These are phyloP conservation scores for Rhea americana DNA, from an alignment of 2,113 vertebrate genomes.

Conservation along the genomic window DNA sequence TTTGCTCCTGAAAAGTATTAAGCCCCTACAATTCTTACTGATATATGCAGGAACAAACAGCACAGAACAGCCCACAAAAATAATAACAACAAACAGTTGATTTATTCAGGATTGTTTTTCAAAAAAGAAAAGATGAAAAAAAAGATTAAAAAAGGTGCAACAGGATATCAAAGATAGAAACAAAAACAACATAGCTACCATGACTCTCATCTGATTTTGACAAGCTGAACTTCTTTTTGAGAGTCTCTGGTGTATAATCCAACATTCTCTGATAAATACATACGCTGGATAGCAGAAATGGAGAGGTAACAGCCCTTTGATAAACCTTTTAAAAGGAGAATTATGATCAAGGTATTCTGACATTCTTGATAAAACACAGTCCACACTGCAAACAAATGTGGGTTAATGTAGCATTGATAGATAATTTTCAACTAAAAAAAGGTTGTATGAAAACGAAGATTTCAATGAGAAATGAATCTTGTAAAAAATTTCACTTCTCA, in stretches of 20 bases:
- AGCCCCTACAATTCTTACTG: not conserved
- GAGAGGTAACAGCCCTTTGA: not conserved
- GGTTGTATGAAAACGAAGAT: not conserved
- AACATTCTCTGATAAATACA: not conserved
- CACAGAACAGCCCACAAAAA: not conserved
- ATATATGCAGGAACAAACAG: not conserved
- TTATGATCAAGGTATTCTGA: not conserved
- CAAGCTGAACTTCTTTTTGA: not conserved
- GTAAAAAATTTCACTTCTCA: not conserved
- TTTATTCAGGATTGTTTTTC: not conserved
- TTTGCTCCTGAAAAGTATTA: not conserved
- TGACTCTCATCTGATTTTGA: not conserved
- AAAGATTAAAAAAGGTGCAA: not conserved
- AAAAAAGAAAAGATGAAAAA: not conserved
- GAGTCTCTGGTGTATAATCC: not conserved
- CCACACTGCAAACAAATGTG: not conserved
- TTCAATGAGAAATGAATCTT: not conserved
- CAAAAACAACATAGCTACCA: not conserved
- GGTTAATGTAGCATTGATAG: not conserved
- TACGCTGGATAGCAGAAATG: not conserved
- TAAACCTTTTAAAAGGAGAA: not conserved
- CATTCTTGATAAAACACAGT: not conserved
- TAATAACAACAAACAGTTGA: not conserved
- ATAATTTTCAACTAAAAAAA: not conserved
- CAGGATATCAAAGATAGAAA: not conserved